Percentiles rank a stretch among this genome's conserved stretches.
These are phyloP conservation scores for Patiria miniata DNA, from an alignment of 35 echinoderm and acorn worm genomes.

Conservation along the genomic window DNA sequence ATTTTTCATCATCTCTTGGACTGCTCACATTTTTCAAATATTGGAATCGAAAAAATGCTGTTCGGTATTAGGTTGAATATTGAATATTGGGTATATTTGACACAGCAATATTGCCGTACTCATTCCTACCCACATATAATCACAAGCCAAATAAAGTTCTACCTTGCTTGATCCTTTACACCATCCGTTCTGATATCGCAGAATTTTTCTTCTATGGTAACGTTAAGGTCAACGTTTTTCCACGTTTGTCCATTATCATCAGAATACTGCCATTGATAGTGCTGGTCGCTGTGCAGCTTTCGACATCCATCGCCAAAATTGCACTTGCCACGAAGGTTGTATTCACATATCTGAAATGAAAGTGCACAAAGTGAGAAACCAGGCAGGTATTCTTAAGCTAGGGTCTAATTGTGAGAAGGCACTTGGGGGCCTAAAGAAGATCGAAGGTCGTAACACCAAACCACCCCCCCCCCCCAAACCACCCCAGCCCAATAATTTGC, in stretches of 20 bases:
- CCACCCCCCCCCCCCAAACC: background rate
- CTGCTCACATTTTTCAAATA: no score
- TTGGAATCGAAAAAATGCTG: no score
- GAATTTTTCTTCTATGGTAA: background rate
- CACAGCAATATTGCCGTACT: no score
- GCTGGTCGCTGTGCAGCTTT: background rate
- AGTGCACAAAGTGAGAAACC: background rate
- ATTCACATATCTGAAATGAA: background rate
- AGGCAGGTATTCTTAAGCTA: background rate
- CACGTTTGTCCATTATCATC: background rate
- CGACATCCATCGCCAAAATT: slow-evolving; percentile 1
- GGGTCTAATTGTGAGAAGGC: background rate
- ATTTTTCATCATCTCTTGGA: no score
- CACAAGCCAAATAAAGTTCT: no score
- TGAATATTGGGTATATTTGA: no score
- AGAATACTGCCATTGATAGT: slow-evolving; percentile 13
- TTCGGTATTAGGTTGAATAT: no score
- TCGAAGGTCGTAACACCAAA: background rate
- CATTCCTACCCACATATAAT: no score
- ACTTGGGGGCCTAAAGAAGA: background rate
- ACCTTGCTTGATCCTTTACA: background rate
- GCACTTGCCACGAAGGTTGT: slow-evolving; percentile 11
- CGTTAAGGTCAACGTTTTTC: background rate
- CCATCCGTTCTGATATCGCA: background rate
- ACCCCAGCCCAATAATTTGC: background rate